Evolutionary conservation across 2,797 vertebrate species (phyloP), one percentile per base, ranked within the genome.

Genomic region (Megaceryle alcyon): DNA sequence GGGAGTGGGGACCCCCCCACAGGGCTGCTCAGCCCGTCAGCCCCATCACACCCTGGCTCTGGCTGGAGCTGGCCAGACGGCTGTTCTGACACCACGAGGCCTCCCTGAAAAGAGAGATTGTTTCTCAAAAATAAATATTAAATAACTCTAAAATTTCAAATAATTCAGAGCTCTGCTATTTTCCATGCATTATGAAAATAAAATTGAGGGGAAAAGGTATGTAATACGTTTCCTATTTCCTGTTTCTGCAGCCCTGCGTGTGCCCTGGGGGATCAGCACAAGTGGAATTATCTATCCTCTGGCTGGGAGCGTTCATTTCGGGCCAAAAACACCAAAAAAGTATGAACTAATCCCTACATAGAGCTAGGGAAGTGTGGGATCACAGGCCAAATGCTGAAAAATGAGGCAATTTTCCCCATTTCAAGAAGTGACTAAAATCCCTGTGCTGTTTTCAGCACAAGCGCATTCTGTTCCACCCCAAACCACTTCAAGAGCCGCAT

Each of bases 171-270:
- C 92, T 91, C 93, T 82, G 28, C 85, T 94, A 82, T 95, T 96
- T 87, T 95, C 97, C 94, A 94, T 86, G 86, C 94, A 96, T 93
- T 94, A 96, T 77, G 93, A 96, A 97, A 96, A 96, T 84, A 97
- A 97, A 96, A 95, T 92, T 73, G 92, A 94, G 93, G 96, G 91
- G 72, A 95, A 98, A 98, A 98, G 98, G 96, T 97, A 97, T 97
- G 98, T 98, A 98, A 98, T 98, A 98, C 97, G 98, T 98, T 97
- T 98, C 98, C 98, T 98, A 98, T 99, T 99, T 99, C 98, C 98
- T 99, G 98, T 99, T 98, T 92, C 97, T 90, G 73, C 92, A 96
- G 95, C 96, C 90, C 95, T 87, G 94, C 93, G 83, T 82, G 92
- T 57, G 96, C 96, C 97, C 96, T 41, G 7, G 96, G 96, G 97